Conservation (phyloP, 1,140 invertebrate genomes). For the Drusus annulatus region DNA sequence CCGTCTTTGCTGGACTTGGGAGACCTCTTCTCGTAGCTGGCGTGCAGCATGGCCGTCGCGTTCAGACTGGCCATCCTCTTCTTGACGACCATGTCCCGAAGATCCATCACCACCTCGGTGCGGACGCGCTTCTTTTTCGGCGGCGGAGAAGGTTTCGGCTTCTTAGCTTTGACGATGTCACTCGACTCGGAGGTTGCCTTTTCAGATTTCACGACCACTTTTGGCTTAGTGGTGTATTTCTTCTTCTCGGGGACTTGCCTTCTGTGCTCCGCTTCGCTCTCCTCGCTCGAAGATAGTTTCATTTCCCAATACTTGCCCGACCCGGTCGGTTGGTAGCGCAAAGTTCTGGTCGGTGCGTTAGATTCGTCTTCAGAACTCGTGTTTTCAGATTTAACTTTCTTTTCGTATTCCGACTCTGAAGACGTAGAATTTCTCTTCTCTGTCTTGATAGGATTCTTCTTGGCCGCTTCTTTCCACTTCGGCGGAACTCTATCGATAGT, state of each 20-base stretch:
- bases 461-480: constrained; percentile 56
- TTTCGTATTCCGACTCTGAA: constrained; percentile 70
- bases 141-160: constrained; percentile 62
- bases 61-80: constrained; percentile 95
- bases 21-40: constrained; percentile 87
- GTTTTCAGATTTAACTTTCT: constrained; percentile 66
- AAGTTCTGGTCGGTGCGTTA: constrained; percentile 70
- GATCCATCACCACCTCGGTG: constrained; percentile 84
- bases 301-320: constrained; percentile 88
- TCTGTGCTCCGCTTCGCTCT: constrained; percentile 69
- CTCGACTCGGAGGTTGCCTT: constrained; percentile 63
- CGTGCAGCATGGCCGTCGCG: constrained; percentile 92
- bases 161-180: constrained; percentile 58
- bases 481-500: constrained; percentile 64
- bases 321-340: constrained; percentile 83
- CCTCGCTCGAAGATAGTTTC: constrained; percentile 73
- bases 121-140: constrained; percentile 69
- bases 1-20: constrained; percentile 73
- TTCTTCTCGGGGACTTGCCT: constrained; percentile 65
- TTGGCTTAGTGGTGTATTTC: constrained; percentile 63
- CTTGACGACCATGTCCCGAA: constrained; percentile 89
- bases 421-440: constrained; percentile 68
- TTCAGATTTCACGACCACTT: constrained; percentile 62
- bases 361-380: constrained; percentile 69
- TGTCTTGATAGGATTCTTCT: constrained; percentile 66